phyloP scores from a whole-genome alignment of 1,140 invertebrate species.

The Papilio xuthus region DNA sequence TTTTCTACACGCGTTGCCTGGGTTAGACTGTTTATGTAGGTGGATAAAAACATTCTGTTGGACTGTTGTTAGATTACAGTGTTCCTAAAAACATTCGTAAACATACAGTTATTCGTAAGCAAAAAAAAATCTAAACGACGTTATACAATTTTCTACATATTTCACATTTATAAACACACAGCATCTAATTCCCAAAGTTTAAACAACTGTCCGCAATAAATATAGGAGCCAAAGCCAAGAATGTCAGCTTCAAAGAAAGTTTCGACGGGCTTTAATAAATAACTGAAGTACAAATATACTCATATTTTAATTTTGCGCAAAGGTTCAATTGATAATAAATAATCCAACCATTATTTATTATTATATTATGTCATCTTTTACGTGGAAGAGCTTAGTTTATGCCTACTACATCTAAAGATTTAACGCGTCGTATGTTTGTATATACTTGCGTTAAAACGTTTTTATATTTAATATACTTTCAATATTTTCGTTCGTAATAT shows the following conservation, averaged over 20 bases:
- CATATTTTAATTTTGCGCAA: not conserved
- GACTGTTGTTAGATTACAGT: not conserved
- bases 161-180: not conserved
- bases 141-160: not conserved
- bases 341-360: not conserved
- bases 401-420: not conserved
- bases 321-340: not conserved
- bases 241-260: conserved; percentile 20
- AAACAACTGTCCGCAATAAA: conserved; percentile 14
- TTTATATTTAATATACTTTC: not conserved
- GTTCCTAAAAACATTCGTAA: not conserved
- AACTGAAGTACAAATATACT: not conserved
- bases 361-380: not conserved
- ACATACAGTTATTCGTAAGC: not conserved
- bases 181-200: not conserved
- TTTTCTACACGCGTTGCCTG: not conserved
- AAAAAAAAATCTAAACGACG: not conserved
- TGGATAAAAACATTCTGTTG: not conserved
- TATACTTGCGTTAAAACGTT: not conserved
- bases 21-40: not conserved
- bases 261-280: not conserved
- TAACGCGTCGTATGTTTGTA: not conserved
- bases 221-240: not conserved
- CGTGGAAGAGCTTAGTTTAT: not conserved
- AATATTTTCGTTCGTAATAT: conserved; percentile 23